Percentiles rank a stretch among this genome's conserved stretches.
Conservation (phyloP, 2,113 vertebrate genomes). For the Natator depressus region DNA sequence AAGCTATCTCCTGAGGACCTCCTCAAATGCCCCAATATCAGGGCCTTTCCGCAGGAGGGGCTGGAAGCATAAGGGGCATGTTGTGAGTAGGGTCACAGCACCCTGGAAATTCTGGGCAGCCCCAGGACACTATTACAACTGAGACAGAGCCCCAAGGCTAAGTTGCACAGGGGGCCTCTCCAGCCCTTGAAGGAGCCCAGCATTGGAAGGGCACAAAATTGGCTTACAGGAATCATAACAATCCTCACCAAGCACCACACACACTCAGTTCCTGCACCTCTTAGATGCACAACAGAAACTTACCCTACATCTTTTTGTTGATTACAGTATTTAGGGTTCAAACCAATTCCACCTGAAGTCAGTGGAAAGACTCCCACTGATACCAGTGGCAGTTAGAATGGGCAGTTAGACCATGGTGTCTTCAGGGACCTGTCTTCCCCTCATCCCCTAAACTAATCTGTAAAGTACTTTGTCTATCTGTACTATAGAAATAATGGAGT, state of each 20-base stretch:
- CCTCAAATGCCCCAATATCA: not conserved
- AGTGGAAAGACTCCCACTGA: not conserved
- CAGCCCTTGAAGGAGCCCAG: not conserved
- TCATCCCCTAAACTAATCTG: not conserved
- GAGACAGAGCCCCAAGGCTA: not conserved
- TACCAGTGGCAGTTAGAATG: not conserved
- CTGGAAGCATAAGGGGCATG: not conserved
- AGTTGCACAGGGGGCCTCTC: not conserved
- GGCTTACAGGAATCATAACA: not conserved
- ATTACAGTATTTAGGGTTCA: not conserved
- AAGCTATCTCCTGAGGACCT: not conserved
- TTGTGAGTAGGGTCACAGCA: not conserved
- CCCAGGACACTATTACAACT: not conserved
- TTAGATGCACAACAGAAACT: not conserved
- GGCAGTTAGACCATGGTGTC: not conserved
- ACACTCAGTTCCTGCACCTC: not conserved
- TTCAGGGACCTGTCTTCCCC: not conserved
- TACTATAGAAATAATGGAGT: not conserved
- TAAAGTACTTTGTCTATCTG: not conserved
- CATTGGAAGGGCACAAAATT: not conserved
- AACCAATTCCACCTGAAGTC: not conserved
- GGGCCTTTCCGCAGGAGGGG: not conserved
- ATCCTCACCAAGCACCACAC: not conserved
- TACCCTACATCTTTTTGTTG: not conserved
- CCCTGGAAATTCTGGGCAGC: not conserved